These are phyloP conservation scores for Hemaris fuciformis DNA, from an alignment of 2,888 invertebrate species.

Conservation along the genomic window DNA sequence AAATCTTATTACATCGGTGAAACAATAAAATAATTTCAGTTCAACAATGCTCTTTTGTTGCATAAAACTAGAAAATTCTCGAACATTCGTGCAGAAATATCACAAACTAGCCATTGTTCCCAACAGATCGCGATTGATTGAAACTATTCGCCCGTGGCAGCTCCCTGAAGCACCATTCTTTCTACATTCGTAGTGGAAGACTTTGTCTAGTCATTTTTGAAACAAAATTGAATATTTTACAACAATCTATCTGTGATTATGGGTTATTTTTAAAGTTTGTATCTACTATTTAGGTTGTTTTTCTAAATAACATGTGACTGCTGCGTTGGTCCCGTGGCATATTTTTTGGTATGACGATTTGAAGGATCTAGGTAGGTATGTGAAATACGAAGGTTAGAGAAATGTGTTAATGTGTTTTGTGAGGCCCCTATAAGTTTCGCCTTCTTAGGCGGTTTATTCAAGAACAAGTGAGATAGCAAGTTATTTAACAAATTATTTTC, in stretches of 20 bases:
- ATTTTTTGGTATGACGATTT: too few relatives aligned
- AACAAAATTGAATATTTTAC: too few relatives aligned
- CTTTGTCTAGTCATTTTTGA: background rate
- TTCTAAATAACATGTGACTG: background rate
- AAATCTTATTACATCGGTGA: too few relatives aligned
- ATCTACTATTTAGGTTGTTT: background rate
- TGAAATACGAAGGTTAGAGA: too few relatives aligned
- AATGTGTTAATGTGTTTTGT: too few relatives aligned
- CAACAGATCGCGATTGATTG: slow-evolving; percentile 12
- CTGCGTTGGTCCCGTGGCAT: background rate
- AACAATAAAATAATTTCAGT: background rate
- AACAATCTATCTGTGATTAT: background rate
- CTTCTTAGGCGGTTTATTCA: too few relatives aligned
- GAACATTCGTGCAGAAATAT: background rate
- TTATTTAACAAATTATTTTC: too few relatives aligned
- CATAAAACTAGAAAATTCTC: background rate
- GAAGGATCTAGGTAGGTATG: too few relatives aligned
- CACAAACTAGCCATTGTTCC: slow-evolving; percentile 2
- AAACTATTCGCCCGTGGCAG: background rate
- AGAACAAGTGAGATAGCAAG: too few relatives aligned
- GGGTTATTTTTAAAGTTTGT: background rate
- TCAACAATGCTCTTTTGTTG: background rate
- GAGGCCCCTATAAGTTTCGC: too few relatives aligned
- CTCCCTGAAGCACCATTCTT: slow-evolving; percentile 8
- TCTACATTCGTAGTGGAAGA: background rate